Evolutionary conservation across 2,113 vertebrate genomes (phyloP), one percentile per base, ranked within the genome.

Genomic region (Oxygymnocypris stewartii): DNA sequence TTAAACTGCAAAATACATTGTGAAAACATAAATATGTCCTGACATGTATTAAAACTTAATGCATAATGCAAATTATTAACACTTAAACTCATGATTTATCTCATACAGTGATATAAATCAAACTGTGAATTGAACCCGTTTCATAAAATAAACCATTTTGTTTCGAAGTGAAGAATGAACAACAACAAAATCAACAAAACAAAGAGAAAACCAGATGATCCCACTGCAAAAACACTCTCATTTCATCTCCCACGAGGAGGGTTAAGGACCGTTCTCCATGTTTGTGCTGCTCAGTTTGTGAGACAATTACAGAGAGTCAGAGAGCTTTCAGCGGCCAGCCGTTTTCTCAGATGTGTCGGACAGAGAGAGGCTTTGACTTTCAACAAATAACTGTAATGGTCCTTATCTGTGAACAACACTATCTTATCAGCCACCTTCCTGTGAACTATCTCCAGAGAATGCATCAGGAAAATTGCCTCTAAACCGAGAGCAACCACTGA

Each of bases 381-480:
- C 88, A 59, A 86, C 78, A 87, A 83, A 89, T 78, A 90, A 84
- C 73, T 65, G 37, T 87, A 88, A 92, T 87, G 79, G 12, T 40
- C 61, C 86, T 87, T 82, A 92, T 93, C 89, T 87, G 44, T 65
- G 81, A 63, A 28, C 31, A 71, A 84, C 85, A 47, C 61, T 87
- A 84, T 91, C 87, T 91, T 84, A 85, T 89, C 63, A 5, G 18
- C 84, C 85, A 75, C 75, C 42, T 85, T 79, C 69, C 42, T 87
- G 51, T 6, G 23, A 51, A 35, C 86, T 85, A 84, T 90, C 90
- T 89, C 18, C 69, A 76, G 78, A 88, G 84, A 83, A 91, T 78
- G 84, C 87, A 63, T 84, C 51, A 79, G 88, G 84, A 92, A 92
- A 92, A 92, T 87, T 90, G 88, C 88, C 87, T 88, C 87, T 88